Evolutionary conservation across 2,113 vertebrate species (phyloP).

Genomic region (Felis chaus): DNA sequence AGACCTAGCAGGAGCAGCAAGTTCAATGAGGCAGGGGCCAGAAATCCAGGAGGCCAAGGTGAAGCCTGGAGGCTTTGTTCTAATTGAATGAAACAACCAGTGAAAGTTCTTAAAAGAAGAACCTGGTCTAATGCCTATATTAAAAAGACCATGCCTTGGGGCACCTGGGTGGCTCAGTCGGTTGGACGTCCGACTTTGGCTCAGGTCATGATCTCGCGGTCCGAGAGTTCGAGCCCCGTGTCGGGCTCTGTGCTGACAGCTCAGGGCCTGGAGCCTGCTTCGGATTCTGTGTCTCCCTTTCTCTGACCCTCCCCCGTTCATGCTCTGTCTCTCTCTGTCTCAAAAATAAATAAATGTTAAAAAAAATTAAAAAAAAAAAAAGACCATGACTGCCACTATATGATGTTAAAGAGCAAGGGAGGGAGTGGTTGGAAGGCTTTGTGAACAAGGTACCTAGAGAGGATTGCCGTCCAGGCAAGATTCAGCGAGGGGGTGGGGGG

Average conservation of each 20-base stretch:
- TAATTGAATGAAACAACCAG: neutral
- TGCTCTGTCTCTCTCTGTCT: too few relatives aligned
- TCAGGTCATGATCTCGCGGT: too few relatives aligned
- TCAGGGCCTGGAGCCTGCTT: too few relatives aligned
- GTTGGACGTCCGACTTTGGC: rapidly evolving
- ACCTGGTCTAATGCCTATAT: neutral
- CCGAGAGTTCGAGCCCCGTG: too few relatives aligned
- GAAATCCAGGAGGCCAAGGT: neutral
- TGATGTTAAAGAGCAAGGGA: neutral
- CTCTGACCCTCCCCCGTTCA: too few relatives aligned
- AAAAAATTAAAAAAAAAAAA: neutral
- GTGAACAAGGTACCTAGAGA: neutral
- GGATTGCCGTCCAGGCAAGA: rapidly evolving
- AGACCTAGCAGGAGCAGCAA: neutral
- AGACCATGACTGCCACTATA: neutral
- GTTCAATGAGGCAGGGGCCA: neutral
- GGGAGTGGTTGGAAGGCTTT: neutral
- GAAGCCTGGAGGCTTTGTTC: neutral
- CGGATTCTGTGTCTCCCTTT: too few relatives aligned
- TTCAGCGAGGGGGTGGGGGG: neutral
- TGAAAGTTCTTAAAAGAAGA: neutral
- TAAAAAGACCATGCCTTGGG: neutral
- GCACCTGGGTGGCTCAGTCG: too few relatives aligned
- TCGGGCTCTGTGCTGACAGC: too few relatives aligned
- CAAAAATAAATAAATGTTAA: too few relatives aligned